Base-by-base conservation (phyloP, 2,113 vertebrate species). In the Perca flavescens region DNA sequence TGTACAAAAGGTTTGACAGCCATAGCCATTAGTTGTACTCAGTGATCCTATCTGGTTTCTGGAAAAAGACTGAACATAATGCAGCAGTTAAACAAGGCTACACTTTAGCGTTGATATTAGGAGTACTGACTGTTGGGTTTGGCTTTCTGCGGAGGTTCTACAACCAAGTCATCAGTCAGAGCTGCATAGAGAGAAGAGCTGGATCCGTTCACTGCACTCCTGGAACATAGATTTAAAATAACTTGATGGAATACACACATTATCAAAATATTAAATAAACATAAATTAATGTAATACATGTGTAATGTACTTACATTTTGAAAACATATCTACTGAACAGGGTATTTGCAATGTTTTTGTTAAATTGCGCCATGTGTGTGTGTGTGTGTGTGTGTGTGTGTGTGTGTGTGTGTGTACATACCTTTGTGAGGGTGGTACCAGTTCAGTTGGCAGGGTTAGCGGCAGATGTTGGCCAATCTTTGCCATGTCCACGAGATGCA, bases 401-500 rank as follows among this genome's bases (percentile, higher is more conserved):
- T 36, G 10, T 43, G 40, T 43, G 14, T n/a, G n/a, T 40, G 14
- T n/a, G 25, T 66, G 31, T 25, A 79, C 63, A 54, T 89, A 98
- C 98, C 96, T 97, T 58, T 96, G 95, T 74, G 97, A 95, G 9
- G 97, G 97, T 13, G 97, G 97, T 4, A 99, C 90, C 13, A 99
- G 93, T 34, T 99, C 97, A 1, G 87, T 90, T 81, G 98, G 97
- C 80, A 99, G 95, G 0, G 96, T 95, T 22, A 97, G 94, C 0
- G 98, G 97, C 63, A 99, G 92, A 0, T 97, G 95, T 64, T 97
- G 97, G 57, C 97, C 97, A 0, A 86, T 93, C 93, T 94, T 99
- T 73, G 97, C 97, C 95, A 98, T 93, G 76, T 99, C 98, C 0
- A 97, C 98, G 40, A 99, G 95, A 77, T 99, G 97, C 98, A 99